Evolutionary conservation across 2,113 vertebrate species (phyloP).

Genomic region (Donacobius atricapilla): DNA sequence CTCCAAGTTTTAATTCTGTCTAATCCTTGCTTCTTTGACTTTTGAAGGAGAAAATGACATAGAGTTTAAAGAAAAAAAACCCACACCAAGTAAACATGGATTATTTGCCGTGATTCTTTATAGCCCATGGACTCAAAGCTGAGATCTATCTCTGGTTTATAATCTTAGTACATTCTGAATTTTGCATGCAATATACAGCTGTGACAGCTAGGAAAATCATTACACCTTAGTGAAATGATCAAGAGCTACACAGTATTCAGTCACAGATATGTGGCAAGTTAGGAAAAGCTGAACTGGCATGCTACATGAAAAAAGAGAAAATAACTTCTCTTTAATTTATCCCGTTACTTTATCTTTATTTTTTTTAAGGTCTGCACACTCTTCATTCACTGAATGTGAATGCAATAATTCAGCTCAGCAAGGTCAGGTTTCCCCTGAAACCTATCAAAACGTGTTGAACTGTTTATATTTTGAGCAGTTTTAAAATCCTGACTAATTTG

Average conservation of each 20-base stretch:
- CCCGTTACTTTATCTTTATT: neutral
- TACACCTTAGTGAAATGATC: neutral
- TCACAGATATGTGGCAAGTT: neutral
- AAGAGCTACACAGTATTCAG: neutral
- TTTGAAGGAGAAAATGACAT: neutral
- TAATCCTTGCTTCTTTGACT: constrained; percentile 23
- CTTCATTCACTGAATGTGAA: neutral
- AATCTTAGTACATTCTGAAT: neutral
- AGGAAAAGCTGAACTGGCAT: neutral
- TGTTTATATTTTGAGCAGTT: neutral
- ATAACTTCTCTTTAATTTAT: neutral
- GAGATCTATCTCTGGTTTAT: neutral
- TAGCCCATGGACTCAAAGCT: neutral
- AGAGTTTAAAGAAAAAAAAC: neutral
- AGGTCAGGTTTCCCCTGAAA: constrained; percentile 11
- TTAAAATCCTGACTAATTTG: neutral
- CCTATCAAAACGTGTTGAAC: neutral
- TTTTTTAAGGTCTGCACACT: neutral
- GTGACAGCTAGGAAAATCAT: neutral
- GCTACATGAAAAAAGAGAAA: neutral
- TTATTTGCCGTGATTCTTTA: neutral
- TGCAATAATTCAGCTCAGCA: neutral
- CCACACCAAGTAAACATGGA: neutral
- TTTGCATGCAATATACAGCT: neutral
- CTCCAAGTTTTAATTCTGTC: constrained; percentile 8